phyloP scores from a whole-genome alignment of 2,797 vertebrate species.

The Philypnodon macrostomus region DNA sequence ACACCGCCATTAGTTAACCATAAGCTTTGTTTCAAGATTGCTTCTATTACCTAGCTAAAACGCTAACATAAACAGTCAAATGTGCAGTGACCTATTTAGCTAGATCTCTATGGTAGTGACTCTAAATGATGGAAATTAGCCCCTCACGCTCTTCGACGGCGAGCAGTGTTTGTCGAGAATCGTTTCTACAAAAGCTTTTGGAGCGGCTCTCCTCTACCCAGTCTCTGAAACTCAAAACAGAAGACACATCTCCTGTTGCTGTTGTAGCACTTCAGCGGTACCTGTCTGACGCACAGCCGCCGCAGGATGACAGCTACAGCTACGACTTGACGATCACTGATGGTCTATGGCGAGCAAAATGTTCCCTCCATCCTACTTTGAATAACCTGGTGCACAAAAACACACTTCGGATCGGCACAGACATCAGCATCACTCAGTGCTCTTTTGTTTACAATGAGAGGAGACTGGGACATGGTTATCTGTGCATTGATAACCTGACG shows the following conservation, averaged over 20 bases:
- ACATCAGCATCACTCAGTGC: slow-evolving; percentile 71
- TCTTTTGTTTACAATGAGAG: slow-evolving; percentile 82
- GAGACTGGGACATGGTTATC: slow-evolving; percentile 72
- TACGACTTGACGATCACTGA: slow-evolving; percentile 86
- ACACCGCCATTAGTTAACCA: neutral
- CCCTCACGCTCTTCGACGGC: slow-evolving; percentile 28
- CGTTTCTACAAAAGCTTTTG: slow-evolving; percentile 59
- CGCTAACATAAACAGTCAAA: slow-evolving; percentile 13
- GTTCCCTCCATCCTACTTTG: slow-evolving; percentile 70
- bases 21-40: neutral
- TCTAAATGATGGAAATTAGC: slow-evolving; percentile 41
- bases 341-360: slow-evolving; percentile 75
- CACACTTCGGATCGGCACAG: slow-evolving; percentile 73
- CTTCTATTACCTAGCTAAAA: neutral
- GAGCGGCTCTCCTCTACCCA: slow-evolving; percentile 52
- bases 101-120: too few species aligned
- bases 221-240: slow-evolving; percentile 43
- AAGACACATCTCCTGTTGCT: slow-evolving; percentile 59
- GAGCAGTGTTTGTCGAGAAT: slow-evolving; percentile 4
- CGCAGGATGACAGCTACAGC: slow-evolving; percentile 61
- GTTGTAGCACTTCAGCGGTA: slow-evolving; percentile 83
- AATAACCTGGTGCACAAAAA: slow-evolving; percentile 76
- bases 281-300: slow-evolving; percentile 49
- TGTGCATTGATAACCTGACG: slow-evolving; percentile 73
- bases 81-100: too few species aligned